Percentiles rank a stretch among this genome's conserved stretches.
phyloP scores from a whole-genome alignment of 2,888 invertebrate species.

The Celastrina argiolus region DNA sequence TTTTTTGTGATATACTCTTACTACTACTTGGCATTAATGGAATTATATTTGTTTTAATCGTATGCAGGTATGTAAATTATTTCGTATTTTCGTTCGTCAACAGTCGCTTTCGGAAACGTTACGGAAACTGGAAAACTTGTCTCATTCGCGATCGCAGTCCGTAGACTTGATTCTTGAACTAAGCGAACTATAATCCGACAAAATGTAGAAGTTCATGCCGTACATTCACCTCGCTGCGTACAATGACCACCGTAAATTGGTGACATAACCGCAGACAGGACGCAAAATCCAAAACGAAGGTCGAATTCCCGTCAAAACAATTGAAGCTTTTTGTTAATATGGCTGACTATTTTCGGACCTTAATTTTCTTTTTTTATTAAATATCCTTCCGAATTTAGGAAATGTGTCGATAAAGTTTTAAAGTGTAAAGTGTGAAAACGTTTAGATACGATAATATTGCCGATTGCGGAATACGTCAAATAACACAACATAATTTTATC shows the following conservation, averaged over 20 bases:
- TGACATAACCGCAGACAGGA: slow-evolving; percentile 57
- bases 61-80: too few relatives aligned
- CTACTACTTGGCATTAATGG: too few relatives aligned
- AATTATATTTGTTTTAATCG: too few relatives aligned
- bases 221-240: slow-evolving; percentile 38
- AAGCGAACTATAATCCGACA: slow-evolving; percentile 50
- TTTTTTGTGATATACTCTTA: too few relatives aligned
- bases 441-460: neutral
- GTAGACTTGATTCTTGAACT: slow-evolving; percentile 32
- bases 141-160: slow-evolving; percentile 21
- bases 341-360: slow-evolving; percentile 60
- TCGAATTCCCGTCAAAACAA: slow-evolving; percentile 76
- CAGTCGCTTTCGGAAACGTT: neutral
- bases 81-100: neutral
- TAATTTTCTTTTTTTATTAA: slow-evolving; percentile 42
- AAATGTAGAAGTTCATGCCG: slow-evolving; percentile 41
- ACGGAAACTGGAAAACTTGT: slow-evolving; percentile 25
- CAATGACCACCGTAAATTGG: slow-evolving; percentile 49
- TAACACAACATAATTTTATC: neutral
- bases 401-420: neutral
- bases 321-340: slow-evolving; percentile 70
- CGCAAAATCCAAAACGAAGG: slow-evolving; percentile 65
- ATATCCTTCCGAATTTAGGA: slow-evolving; percentile 32
- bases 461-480: neutral
- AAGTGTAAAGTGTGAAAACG: neutral